These are phyloP conservation scores for Antheraea assamensis DNA, from an alignment of 2,888 invertebrate genomes.

Conservation along the genomic window DNA sequence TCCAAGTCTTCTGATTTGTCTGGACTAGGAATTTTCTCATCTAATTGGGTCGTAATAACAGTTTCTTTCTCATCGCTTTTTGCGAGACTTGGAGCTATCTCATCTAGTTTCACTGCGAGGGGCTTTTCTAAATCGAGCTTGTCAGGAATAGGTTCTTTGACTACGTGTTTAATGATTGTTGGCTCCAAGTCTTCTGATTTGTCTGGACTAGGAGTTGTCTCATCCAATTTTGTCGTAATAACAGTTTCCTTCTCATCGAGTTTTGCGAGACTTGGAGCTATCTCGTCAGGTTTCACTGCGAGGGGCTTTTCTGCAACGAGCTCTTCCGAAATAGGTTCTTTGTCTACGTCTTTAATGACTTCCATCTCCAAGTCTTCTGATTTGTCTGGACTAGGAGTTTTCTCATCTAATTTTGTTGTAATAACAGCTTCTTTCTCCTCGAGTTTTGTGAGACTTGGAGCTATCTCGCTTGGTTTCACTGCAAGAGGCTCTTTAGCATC, in stretches of 20 bases:
- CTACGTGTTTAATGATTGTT: too few species aligned
- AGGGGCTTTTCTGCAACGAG: constrained; percentile 14
- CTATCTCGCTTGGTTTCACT: constrained; percentile 21
- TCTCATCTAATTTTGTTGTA: constrained; percentile 22
- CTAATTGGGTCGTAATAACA: constrained; percentile 13
- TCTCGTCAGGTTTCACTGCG: constrained; percentile 20
- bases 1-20: neutral
- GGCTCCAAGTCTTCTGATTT: too few species aligned
- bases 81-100: constrained; percentile 23
- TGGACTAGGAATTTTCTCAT: constrained; percentile 16
- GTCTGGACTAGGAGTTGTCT: too few species aligned
- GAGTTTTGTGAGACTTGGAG: constrained; percentile 18
- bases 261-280: neutral
- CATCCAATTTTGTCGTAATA: neutral
- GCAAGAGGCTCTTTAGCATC: constrained; percentile 10
- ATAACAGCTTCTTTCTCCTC: constrained; percentile 17
- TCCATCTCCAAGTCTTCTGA: neutral
- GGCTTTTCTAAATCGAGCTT: too few species aligned
- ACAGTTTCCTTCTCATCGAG: neutral
- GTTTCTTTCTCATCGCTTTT: constrained; percentile 16
- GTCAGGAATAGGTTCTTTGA: too few species aligned
- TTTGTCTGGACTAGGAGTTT: neutral
- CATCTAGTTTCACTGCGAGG: too few species aligned
- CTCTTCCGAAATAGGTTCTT: constrained; percentile 19
- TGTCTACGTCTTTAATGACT: neutral